Percentiles rank a stretch among this genome's conserved stretches.
Evolutionary conservation across 1,140 invertebrate species (phyloP).

Genomic region (Euura lappo): DNA sequence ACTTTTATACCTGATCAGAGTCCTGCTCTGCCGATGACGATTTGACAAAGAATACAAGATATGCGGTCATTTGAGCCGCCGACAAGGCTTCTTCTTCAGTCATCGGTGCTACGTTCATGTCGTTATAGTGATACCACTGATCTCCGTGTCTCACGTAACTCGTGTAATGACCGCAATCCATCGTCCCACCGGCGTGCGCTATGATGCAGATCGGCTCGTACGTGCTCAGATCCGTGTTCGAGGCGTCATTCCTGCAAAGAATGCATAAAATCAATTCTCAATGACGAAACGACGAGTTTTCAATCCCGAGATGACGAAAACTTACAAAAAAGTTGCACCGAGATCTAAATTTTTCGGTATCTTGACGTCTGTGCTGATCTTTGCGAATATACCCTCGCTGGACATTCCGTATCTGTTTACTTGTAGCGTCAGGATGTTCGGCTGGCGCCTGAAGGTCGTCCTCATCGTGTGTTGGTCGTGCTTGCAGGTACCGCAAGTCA

Average conservation of each 20-base stretch:
- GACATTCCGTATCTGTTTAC: conserved; percentile 47
- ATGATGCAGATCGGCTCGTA: conserved; percentile 49
- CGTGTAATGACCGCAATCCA: conserved; percentile 52
- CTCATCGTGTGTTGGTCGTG: conserved; percentile 38
- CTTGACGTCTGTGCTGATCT: conserved; percentile 43
- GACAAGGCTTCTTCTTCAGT: conserved; percentile 41
- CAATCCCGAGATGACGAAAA: conserved; percentile 10
- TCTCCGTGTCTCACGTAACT: conserved; percentile 47
- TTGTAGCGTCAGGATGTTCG: conserved; percentile 47
- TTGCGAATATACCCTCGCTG: conserved; percentile 40
- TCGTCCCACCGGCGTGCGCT: conserved; percentile 46
- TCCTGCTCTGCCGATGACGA: background rate
- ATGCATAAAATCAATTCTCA: background rate
- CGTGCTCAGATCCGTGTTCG: conserved; percentile 19
- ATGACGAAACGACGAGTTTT: background rate
- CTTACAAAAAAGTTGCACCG: conserved; percentile 39
- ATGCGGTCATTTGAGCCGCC: conserved; percentile 44
- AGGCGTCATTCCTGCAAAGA: conserved; percentile 29
- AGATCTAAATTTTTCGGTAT: conserved; percentile 41
- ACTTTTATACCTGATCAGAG: background rate
- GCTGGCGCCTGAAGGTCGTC: conserved; percentile 42
- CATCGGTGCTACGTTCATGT: conserved; percentile 44
- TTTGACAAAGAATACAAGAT: conserved; percentile 46
- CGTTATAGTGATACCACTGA: conserved; percentile 51
- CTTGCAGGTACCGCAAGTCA: conserved; percentile 44